A percentile compares a stretch with the other conserved stretches of the same genome.
These are phyloP conservation scores for Myotis lucifugus DNA, from an alignment of 2,113 vertebrate species.

Conservation along the genomic window DNA sequence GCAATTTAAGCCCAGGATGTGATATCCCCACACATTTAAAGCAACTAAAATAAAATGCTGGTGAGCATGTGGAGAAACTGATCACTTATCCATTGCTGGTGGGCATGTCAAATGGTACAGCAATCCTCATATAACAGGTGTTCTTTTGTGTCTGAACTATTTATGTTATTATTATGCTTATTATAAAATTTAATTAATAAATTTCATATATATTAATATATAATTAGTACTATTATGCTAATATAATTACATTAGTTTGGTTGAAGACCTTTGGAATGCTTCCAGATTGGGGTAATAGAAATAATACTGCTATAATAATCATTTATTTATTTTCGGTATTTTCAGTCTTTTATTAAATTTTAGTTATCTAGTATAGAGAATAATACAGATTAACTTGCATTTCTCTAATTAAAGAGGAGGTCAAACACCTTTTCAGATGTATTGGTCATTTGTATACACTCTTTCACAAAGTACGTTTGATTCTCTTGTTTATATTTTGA, in stretches of 20 bases:
- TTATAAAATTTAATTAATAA: not conserved
- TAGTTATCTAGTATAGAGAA: not conserved
- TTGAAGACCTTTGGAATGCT: not conserved
- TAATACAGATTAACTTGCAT: not conserved
- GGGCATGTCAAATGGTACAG: not conserved
- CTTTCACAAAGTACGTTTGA: not conserved
- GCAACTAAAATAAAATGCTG: not conserved
- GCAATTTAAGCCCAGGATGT: not conserved
- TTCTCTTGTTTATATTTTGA: constrained; percentile 1
- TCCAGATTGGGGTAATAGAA: not conserved
- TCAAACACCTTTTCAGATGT: not conserved
- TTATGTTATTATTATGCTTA: not conserved
- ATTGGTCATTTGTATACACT: not conserved
- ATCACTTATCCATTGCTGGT: not conserved
- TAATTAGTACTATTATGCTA: not conserved
- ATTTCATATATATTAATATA: not conserved
- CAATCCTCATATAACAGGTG: not conserved
- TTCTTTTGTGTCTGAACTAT: not conserved
- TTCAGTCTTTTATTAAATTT: not conserved
- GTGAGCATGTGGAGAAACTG: not conserved
- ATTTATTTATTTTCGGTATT: not conserved
- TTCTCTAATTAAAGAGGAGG: not conserved
- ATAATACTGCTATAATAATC: not conserved
- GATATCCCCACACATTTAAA: not conserved
- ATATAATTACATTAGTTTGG: not conserved